A percentile compares a stretch with the other conserved stretches of the same genome.
Conservation (phyloP, 2,113 vertebrate species). For the Larimichthys polyactis region DNA sequence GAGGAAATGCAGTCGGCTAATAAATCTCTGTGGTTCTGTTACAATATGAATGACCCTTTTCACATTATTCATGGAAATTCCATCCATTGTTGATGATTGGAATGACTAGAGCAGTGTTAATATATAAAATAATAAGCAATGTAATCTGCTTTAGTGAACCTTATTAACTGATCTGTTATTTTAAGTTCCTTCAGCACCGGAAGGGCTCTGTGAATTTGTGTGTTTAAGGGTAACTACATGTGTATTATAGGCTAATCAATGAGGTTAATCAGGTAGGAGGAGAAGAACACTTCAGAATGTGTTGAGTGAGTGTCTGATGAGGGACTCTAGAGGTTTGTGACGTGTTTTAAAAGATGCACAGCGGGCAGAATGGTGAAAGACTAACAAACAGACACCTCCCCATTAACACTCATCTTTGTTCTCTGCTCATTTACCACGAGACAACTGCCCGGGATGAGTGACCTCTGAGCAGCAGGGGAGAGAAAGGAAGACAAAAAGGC, state of each 20-base stretch:
- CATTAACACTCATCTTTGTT: conserved; percentile 29
- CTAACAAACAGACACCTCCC: conserved; percentile 24
- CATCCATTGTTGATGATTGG: neutral
- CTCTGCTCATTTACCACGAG: neutral
- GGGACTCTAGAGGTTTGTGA: neutral
- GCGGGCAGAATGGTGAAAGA: neutral
- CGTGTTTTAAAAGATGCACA: conserved; percentile 19
- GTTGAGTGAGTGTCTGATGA: neutral
- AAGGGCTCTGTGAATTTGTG: neutral
- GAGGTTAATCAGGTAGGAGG: conserved; percentile 19
- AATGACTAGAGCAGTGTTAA: neutral
- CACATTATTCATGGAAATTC: too few relatives aligned
- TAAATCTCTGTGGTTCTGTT: neutral
- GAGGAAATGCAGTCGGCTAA: neutral
- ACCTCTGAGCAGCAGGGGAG: conserved; percentile 30
- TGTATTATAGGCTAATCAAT: conserved; percentile 34
- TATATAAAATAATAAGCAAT: neutral
- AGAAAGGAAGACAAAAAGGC: conserved; percentile 1
- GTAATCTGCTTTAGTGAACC: neutral
- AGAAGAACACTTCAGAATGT: neutral
- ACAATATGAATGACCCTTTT: neutral
- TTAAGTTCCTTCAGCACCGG: neutral
- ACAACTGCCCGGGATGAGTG: conserved; percentile 11
- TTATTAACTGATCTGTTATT: neutral
- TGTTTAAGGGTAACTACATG: conserved; percentile 5